A percentile compares a stretch with the other conserved stretches of the same genome.
These are phyloP conservation scores for Electrophaes corylata DNA, from an alignment of 2,888 invertebrate genomes.

Conservation along the genomic window DNA sequence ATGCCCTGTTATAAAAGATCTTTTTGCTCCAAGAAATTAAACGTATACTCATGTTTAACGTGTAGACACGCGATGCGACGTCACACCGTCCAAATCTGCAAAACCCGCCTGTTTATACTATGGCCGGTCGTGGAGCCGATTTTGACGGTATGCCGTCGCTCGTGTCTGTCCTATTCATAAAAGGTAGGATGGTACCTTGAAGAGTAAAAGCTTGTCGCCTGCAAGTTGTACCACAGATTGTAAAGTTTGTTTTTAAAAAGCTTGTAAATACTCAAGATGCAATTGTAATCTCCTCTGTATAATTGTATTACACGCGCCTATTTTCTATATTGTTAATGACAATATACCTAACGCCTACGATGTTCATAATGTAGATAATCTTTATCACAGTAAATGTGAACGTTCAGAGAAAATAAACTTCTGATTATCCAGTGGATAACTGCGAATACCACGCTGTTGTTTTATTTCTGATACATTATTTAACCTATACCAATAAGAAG, in stretches of 20 bases:
- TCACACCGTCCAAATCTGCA: too few species aligned
- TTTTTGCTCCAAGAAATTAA: neutral
- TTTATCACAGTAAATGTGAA: constrained; percentile 74
- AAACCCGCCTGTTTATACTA: too few species aligned
- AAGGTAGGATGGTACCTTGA: neutral
- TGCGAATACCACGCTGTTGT: constrained; percentile 74
- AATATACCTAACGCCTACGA: constrained; percentile 74
- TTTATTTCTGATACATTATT: constrained; percentile 64
- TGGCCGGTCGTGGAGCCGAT: too few species aligned
- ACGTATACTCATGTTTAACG: too few species aligned
- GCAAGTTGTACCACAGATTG: constrained; percentile 52
- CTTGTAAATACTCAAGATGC: constrained; percentile 69
- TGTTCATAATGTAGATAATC: constrained; percentile 78
- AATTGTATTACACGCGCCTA: constrained; percentile 64
- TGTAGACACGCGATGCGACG: too few species aligned
- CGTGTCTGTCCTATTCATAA: neutral
- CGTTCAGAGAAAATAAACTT: constrained; percentile 74
- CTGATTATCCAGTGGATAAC: constrained; percentile 77
- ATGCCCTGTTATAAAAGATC: neutral
- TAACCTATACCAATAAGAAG: too few species aligned
- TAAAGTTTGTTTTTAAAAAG: constrained; percentile 69
- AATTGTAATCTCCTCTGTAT: constrained; percentile 65
- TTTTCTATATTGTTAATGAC: constrained; percentile 72
- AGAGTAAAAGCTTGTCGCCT: neutral
- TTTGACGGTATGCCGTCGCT: neutral